Base-by-base conservation (phyloP, 2,113 vertebrate genomes). In the Otolemur garnettii region DNA sequence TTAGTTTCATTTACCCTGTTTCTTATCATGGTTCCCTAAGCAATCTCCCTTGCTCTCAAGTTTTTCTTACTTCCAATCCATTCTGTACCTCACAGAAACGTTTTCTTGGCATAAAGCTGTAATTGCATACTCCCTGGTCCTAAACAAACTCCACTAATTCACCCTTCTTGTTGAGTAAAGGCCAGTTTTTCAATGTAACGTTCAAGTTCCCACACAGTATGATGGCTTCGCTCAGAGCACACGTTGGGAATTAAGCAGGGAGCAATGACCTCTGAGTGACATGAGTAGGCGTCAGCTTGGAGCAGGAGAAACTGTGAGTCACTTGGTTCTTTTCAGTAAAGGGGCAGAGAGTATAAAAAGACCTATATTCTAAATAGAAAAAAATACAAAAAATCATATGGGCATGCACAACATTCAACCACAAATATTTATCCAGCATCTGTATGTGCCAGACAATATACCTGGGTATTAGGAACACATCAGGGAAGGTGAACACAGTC, bases 261-360 rank as follows among this genome's bases (percentile, higher is more conserved):
- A 62, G 55, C 24, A 11, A 30, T 38, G 24, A 50, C 53, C 33
- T 74, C 15, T 0, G 33, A 50, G 55, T 38, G 5, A 50, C n/a
- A 64, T 6, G n/a, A 90, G 62, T 28, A 45, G 86, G 91, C 1
- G 1, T 74, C 66, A 74, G 64, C 30, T 75, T 77, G 4, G 19
- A 69, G 57, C 59, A 68, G 22, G 81, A 96, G 62, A 86, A 88
- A 72, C 68, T 75, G 42, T 68, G 69, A 97, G 82, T 94, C 86
- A 93, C 78, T 94, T 17, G 14, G 14, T 42, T 55, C 35, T 60
- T 91, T 78, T 74, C 85, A 74, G 74, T 53, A 77, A 80, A 84
- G n/a, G 35, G 33, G 60, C 72, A 96, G 60, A 84, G 57, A 64
- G n/a, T 79, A 45, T 64, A 74, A 74, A 81, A 69, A 83, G 55